Conservation (phyloP, 92 coral and sea anemone species). For the Metridium senile region DNA sequence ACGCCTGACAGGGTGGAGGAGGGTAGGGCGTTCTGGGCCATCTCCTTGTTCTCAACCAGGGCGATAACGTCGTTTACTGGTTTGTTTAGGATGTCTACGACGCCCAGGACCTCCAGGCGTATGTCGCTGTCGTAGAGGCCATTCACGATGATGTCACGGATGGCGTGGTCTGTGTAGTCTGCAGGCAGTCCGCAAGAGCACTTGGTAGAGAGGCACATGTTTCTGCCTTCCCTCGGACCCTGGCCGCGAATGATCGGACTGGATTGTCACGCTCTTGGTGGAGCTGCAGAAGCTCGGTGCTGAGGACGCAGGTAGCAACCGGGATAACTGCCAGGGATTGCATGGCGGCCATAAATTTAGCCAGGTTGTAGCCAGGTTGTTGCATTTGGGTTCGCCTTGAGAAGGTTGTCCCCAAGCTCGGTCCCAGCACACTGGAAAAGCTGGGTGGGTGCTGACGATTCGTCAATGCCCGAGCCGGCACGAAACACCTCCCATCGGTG, state of each 20-base stretch:
- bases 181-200: constrained; percentile 49
- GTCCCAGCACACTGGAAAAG: constrained; percentile 65
- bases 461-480: constrained; percentile 55
- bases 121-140: constrained; percentile 58
- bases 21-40: constrained; percentile 68
- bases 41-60: constrained; percentile 57
- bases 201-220: constrained; percentile 42
- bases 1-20: constrained; percentile 39
- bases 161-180: constrained; percentile 39
- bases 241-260: constrained; percentile 52
- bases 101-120: constrained; percentile 57
- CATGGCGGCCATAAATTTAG: constrained; percentile 59
- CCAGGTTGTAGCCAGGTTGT: constrained; percentile 35
- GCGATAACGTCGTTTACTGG: constrained; percentile 55
- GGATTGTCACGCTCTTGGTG: constrained; percentile 54
- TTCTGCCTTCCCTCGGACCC: constrained; percentile 65
- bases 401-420: constrained; percentile 65
- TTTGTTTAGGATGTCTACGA: constrained; percentile 27
- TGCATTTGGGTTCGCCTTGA: constrained; percentile 53
- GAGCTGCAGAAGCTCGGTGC: constrained; percentile 57
- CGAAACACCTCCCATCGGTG: constrained; percentile 61
- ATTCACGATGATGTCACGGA: constrained; percentile 51
- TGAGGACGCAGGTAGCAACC: constrained; percentile 59
- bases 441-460: constrained; percentile 62
- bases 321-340: constrained; percentile 74